Conservation (phyloP, 2,113 vertebrate species). For the Prunella himalayana region DNA sequence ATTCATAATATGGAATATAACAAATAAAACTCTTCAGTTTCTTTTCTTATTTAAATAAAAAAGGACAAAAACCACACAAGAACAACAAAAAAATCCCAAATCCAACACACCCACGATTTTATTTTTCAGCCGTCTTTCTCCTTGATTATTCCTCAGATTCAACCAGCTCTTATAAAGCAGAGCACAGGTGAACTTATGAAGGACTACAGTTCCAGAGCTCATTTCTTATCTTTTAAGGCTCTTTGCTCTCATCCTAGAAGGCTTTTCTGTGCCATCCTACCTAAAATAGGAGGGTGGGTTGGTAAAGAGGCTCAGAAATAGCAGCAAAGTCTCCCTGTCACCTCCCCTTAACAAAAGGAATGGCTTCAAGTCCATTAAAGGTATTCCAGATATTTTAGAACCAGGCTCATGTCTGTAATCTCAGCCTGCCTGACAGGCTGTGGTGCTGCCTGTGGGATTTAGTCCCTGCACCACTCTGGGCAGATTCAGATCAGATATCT, state of each 20-base stretch:
- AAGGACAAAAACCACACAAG: not conserved
- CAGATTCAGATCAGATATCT: not conserved
- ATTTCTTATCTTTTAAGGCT: not conserved
- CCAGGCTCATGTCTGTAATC: not conserved
- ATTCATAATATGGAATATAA: not conserved
- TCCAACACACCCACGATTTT: not conserved
- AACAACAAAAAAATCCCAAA: not conserved
- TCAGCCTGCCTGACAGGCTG: not conserved
- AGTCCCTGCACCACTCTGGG: not conserved
- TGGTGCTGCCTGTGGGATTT: not conserved
- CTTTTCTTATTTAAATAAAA: not conserved
- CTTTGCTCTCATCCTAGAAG: not conserved
- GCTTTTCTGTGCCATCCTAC: not conserved
- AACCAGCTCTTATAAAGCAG: not conserved
- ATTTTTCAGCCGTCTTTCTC: not conserved
- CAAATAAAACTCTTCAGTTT: not conserved
- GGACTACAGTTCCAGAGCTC: not conserved
- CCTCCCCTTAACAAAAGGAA: not conserved
- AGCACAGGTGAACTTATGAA: not conserved
- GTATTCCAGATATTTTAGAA: not conserved
- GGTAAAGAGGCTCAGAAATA: not conserved
- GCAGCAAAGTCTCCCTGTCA: not conserved
- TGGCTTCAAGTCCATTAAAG: not conserved
- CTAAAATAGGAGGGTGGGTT: not conserved
- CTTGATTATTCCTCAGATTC: not conserved